Evolutionary conservation across 2,797 vertebrate species (phyloP), one percentile per base, ranked within the genome.

Genomic region (Myripristis murdjan): DNA sequence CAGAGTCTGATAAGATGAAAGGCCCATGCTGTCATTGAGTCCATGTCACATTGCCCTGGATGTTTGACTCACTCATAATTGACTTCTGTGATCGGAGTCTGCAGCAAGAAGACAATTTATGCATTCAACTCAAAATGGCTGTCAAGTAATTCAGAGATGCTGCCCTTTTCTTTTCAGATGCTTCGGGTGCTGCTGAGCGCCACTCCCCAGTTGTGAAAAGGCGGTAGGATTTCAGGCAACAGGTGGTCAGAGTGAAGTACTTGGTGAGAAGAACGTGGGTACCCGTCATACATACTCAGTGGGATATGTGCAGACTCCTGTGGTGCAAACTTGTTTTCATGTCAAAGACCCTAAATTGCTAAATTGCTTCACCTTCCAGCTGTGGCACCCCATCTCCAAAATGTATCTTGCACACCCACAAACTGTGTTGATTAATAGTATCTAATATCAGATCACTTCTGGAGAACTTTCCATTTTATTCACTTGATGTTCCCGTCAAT

Each of bases 91-190:
- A 49, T 43, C n/a, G 18, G 31, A 48, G 15, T 16, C 35, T 12
- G 35, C 35, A 11, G 12, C 3, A 37, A 11, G n/a, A 37, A 11
- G 35, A 5, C 41, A 5, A 4, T n/a, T 20, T 48, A 6, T 23
- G 49, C 33, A 81, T 83, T 84, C 77, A 43, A 31, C 26, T 11
- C 11, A 56, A 73, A 78, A 67, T 9, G 18, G 26, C 54, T 20
- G 26, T 56, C 37, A 51, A 57, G 33, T 3, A 11, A 28, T 67
- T 69, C 22, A 8, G 4, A 35, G n/a, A 22, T 16, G 7, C 60
- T 47, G 53, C 44, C n/a, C 14, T 28, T 28, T 57, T 62, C 41
- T 64, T 51, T 23, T 47, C 51, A 55, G 44, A 14, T 49, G 39
- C 54, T 28, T 58, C n/a, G 5, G 31, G 46, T 59, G 33, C 15